Evolutionary conservation across 2,797 vertebrate species (phyloP).

Genomic region (Percopsis omiscomaycus): DNA sequence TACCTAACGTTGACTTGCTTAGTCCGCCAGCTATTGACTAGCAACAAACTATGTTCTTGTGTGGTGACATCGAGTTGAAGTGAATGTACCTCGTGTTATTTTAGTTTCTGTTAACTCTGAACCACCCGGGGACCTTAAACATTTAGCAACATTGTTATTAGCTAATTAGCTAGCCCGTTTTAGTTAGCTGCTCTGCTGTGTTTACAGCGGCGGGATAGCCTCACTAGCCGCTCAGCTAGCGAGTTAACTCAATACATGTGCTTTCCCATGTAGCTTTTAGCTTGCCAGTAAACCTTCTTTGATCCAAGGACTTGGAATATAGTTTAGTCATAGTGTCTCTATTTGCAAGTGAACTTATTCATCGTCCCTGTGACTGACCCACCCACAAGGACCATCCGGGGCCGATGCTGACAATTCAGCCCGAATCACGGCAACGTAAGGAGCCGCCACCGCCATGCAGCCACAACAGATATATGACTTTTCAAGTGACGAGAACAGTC

Average conservation of each 20-base stretch:
- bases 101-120: conserved; percentile 3
- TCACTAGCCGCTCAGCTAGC: conserved; percentile 63
- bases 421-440: conserved; percentile 78
- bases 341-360: conserved; percentile 47
- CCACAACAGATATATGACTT: conserved; percentile 94
- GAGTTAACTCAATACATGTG: conserved; percentile 66
- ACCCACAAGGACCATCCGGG: conserved; percentile 74
- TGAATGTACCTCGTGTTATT: conserved; percentile 46
- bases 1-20: conserved; percentile 53
- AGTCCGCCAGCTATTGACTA: conserved; percentile 47
- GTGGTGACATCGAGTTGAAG: conserved; percentile 33
- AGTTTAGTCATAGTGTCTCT: conserved; percentile 27
- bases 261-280: conserved; percentile 39
- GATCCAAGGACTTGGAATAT: conserved; percentile 5
- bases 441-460: conserved; percentile 88
- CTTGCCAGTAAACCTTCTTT: conserved; percentile 24
- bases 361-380: conserved; percentile 74
- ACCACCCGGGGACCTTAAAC: conserved; percentile 35
- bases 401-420: conserved; percentile 85
- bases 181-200: conserved; percentile 56
- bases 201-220: conserved; percentile 61
- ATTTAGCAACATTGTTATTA: conserved; percentile 70
- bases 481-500: conserved; percentile 93
- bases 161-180: conserved; percentile 53
- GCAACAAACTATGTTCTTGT: conserved; percentile 5